Evolutionary conservation across 2,797 vertebrate species (phyloP), one percentile per base, ranked within the genome.

Genomic region (Pelodytes ibericus): DNA sequence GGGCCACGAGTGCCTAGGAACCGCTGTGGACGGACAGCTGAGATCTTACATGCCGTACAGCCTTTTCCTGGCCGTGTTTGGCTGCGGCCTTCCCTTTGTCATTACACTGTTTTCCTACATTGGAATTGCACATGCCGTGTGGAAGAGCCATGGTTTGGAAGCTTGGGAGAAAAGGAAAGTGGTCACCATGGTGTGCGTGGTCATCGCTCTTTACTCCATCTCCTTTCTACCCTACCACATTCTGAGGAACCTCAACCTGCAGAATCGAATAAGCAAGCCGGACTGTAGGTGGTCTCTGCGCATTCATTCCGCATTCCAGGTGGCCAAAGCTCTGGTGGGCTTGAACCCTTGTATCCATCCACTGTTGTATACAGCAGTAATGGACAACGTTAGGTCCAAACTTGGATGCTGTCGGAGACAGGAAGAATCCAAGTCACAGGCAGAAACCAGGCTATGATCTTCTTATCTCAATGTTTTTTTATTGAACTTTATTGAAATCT

Each of bases 301-400:
- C 72, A 58, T 87, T 31, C 82, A 88, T 15, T 0, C 77, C 0
- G 71, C 80, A 22, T 91, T 94, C 60, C 94, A 95, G 73, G 74
- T 91, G 15, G 88, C 83, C 4, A 93, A 92, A 4, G 90, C 83
- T 2, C 72, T 95, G 22, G 88, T 94, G 4, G 85, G 89, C 1
- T 68, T 95, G 33, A 95, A 94, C 83, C 93, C 94, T 87, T 97
- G 95, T 33, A 72, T 95, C 25, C 94, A 96, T 65, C 95, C 94
- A 0, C 62, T 96, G 70, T 86, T 97, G 18, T 96, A 95, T 59
- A 88, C 94, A 77, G 84, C 93, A 0, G 80, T 93, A 65, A 89
- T 90, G 22, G 87, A 93, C 84, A 92, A 90, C 11, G 84, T 93
- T 6, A 69, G 66, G 80, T 80, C 88, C 3, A 74, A 18, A 20